Evolutionary conservation across 2,888 invertebrate species (phyloP).

Genomic region (Drosophila affinis): DNA sequence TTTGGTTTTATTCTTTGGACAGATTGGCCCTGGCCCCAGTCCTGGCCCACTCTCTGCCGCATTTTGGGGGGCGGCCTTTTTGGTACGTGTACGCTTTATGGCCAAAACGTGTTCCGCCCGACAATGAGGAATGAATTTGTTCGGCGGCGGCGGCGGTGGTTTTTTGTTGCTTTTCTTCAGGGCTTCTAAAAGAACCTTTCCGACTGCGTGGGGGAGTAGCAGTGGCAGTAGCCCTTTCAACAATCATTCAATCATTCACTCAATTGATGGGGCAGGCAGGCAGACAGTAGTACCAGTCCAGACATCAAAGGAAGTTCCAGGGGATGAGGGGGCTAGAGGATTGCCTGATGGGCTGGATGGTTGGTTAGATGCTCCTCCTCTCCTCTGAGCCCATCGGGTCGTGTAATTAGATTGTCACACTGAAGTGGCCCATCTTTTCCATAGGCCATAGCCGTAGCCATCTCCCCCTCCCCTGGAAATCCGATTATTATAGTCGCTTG

Average conservation of each 20-base stretch:
- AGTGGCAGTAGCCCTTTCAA: constrained; percentile 54
- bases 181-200: constrained; percentile 25
- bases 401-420: constrained; percentile 76
- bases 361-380: constrained; percentile 19
- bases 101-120: constrained; percentile 63
- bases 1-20: constrained; percentile 42
- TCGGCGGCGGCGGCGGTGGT: not conserved
- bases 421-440: constrained; percentile 50
- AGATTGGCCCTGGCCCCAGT: constrained; percentile 23
- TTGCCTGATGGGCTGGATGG: constrained; percentile 1
- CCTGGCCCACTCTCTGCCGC: constrained; percentile 2
- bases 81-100: constrained; percentile 68
- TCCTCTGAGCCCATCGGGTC: constrained; percentile 65
- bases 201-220: not conserved
- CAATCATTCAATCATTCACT: constrained; percentile 74
- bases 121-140: constrained; percentile 35
- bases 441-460: constrained; percentile 17
- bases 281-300: constrained; percentile 60
- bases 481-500: constrained; percentile 51
- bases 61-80: not conserved
- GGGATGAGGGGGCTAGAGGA: not conserved
- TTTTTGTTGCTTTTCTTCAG: not conserved
- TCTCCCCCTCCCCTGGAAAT: not conserved
- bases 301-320: constrained; percentile 66
- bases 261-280: constrained; percentile 49